Base-by-base conservation (phyloP, 2,113 vertebrate genomes). In the Gymnogyps californianus region DNA sequence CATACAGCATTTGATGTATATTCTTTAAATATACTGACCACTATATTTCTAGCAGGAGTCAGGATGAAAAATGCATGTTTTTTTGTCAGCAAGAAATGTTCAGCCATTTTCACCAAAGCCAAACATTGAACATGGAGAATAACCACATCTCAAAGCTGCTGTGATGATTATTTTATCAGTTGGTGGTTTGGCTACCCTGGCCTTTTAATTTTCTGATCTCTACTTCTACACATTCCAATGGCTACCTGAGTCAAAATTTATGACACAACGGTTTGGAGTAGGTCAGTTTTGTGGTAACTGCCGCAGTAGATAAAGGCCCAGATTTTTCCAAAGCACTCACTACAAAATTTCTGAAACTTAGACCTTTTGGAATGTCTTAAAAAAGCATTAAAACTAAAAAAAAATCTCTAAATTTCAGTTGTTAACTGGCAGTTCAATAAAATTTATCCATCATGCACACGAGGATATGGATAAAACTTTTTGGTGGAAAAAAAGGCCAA, bases 41-140 rank as follows among this genome's bases (percentile, higher is more conserved):
- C 19, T 67, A 3, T 29, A 31, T 49, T 90, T 90, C 75, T 77
- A 77, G 17, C 58, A 74, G 11, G 19, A 80, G 3, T 31, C 19
- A 55, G 51, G 29, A 55, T 61, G n/a, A 87, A 75, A 46, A 44
- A 34, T 32, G 7, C 1, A 0, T 42, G 34, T 2, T 1, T 0
- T 18, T 74, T 81, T 74, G 78, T 61, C 25, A 36, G 32, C 21
- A 94, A 72, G 6, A 87, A 83, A 42, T 46, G 9, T 46, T 57
- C 52, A 67, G 22, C 14, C 26, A 20, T 76, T 71, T 92, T 79
- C 51, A 64, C 4, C 5, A 80, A 52, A 86, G 26, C 10, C 42
- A 79, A 79, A 49, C 14, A 25, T 0, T 80, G 54, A 79, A 13
- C 10, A 32, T 6, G 4, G 47, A 76, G 21, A 75, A 70, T 7